Evolutionary conservation across 2,113 vertebrate genomes (phyloP), one percentile per base, ranked within the genome.

Genomic region (Rafetus swinhoei): DNA sequence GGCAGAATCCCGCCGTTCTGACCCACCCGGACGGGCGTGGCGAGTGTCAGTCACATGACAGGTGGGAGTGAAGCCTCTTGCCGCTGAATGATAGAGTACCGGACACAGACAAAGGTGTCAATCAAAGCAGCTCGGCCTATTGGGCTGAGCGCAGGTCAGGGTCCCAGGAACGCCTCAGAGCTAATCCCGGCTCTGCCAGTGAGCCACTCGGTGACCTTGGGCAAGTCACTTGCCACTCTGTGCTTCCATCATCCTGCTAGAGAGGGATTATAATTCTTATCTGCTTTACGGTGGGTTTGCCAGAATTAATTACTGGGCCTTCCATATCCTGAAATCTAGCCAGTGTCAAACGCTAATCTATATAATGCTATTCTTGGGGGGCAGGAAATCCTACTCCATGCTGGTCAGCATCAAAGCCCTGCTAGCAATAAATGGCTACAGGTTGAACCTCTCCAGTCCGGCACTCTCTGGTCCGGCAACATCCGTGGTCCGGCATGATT

Each of bases 241-340:
- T 21, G 57, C 57, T 59, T 59, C 57, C 57, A 22, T 59, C 57
- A 19, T 59, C 45, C 57, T 24, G 57, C 21, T 22, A 21, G 19
- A 22, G 21, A 59, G 0, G 82, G 35, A 50, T 95, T n/a, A n/a
- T 5, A 3, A 81, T 79, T 81, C 87, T 0, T 10, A 45, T 45
- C 45, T 45, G 45, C 65, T 62, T 57, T 84, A 1, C 0, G 0
- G 39, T 90, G 80, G 87, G 16, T 0, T 1, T 1, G 65, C 79
- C 89, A 77, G 95, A 96, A 95, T 11, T 18, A 86, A 93, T 94
- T 91, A 92, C 94, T 95, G 95, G 92, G 93, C 76, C 96, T 95
- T 0, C 0, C 5, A 6, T 87, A 52, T 80, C 29, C 89, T 94
- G 94, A 84, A 95, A 93, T 6, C 1, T 94, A 82, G 93, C 90